Evolutionary conservation across 2,113 vertebrate species (phyloP).

Genomic region (Acrocephalus arundinaceus): DNA sequence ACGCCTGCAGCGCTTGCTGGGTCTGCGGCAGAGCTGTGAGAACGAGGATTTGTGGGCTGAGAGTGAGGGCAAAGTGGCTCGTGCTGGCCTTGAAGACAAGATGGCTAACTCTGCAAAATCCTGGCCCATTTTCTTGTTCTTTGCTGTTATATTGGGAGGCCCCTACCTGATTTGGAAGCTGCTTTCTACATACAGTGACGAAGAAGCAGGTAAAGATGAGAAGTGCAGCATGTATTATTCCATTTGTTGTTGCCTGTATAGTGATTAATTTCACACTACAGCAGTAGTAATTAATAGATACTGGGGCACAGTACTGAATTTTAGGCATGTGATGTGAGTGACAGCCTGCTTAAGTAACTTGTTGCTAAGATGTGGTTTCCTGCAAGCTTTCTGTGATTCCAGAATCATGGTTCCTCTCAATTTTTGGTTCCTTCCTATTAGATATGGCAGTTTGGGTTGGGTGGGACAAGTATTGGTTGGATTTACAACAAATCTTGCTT

Average conservation of each 20-base stretch:
- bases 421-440: background rate
- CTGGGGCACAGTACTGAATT: background rate
- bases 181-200: slow-evolving; percentile 79
- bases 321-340: background rate
- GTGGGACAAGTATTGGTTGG: background rate
- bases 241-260: background rate
- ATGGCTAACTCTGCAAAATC: slow-evolving; percentile 84
- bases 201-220: slow-evolving; percentile 79
- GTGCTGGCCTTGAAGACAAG: slow-evolving; percentile 75
- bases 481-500: background rate
- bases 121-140: slow-evolving; percentile 96
- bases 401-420: background rate
- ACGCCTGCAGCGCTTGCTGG: slow-evolving; percentile 84
- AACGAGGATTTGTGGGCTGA: slow-evolving; percentile 94
- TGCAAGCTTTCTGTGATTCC: background rate
- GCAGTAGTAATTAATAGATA: background rate
- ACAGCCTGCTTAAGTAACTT: background rate
- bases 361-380: background rate
- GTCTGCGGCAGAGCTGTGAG: slow-evolving; percentile 81
- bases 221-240: background rate
- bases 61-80: slow-evolving; percentile 80
- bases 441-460: background rate
- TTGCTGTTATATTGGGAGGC: slow-evolving; percentile 94
- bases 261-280: background rate
- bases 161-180: slow-evolving; percentile 98